Base-by-base conservation (phyloP, 2,113 vertebrate genomes). In the Amphiprion ocellaris region DNA sequence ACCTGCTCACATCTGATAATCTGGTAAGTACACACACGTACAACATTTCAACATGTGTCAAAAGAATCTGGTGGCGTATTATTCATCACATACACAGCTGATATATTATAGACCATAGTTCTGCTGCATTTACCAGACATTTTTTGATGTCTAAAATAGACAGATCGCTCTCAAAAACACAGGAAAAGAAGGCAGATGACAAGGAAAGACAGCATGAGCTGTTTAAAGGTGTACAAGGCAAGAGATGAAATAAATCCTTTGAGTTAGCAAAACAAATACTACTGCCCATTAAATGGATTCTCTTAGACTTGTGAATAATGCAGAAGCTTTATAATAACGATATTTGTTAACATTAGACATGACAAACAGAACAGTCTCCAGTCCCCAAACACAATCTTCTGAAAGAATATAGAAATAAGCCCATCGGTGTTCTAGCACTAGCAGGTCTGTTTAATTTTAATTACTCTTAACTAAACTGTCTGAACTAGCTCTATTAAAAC, bases 381-480 rank as follows among this genome's bases (percentile, higher is more conserved):
- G 17, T 67, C 67, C 56, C 54, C 72, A 84, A 85, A 83, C 39
- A 67, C 69, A 76, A 73, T 79, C 62, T 58, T 61, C 52, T 44
- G 10, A 73, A 52, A 44, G 68, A 86, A 55, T 78, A 75, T 66
- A 75, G 77, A 85, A 84, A 64, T 77, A 41, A 66, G 62, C 26
- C 37, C 5, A 66, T 7, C 60, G 28, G 68, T 84, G 26, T 83
- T 60, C 24, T 69, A 21, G 56, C 39, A 76, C 39, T 59, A 55
- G 62, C 77, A 50, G 62, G 44, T 81, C 64, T 89, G 62, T 87
- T 81, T 90, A 53, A 78, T 78, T 90, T 82, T 50, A 89, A 86
- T 92, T 85, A 86, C 39, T 70, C 54, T 10, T 30, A 61, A 80
- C 50, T 74, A 54, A 74, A 64, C 58, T 1, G 1, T 73, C 54